Evolutionary conservation across 2,797 vertebrate genomes (phyloP).

Genomic region (Scomberomorus guttatus): DNA sequence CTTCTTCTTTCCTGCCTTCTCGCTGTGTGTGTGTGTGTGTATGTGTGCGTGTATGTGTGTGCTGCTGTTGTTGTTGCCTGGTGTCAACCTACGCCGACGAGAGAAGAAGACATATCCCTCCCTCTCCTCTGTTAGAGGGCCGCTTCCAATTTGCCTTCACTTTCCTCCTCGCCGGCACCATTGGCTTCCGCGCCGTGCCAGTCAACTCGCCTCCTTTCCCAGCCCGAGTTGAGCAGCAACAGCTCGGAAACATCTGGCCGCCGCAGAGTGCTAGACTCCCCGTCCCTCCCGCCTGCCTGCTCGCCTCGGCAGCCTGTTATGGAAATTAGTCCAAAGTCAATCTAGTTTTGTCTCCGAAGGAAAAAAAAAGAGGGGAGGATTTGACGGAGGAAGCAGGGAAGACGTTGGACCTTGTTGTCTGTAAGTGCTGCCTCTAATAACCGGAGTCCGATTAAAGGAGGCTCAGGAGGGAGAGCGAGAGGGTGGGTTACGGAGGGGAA

Average conservation of each 20-base stretch:
- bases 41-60: background rate
- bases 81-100: conserved; percentile 87
- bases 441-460: conserved; percentile 84
- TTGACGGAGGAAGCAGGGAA: conserved; percentile 80
- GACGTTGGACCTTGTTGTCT: conserved; percentile 85
- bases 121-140: conserved; percentile 80
- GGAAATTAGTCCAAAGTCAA: conserved; percentile 88
- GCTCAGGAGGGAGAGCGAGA: conserved; percentile 67
- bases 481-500: conserved; percentile 81
- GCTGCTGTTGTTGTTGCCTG: conserved; percentile 83
- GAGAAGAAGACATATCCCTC: conserved; percentile 85
- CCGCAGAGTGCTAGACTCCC: conserved; percentile 91
- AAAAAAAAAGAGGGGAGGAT: conserved; percentile 50
- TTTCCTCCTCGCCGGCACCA: conserved; percentile 81
- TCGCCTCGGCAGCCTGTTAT: conserved; percentile 86
- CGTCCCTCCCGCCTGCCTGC: conserved; percentile 80
- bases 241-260: conserved; percentile 96
- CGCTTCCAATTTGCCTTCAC: conserved; percentile 86
- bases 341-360: conserved; percentile 74
- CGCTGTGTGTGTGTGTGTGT: conserved; percentile 46
- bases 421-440: conserved; percentile 84
- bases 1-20: conserved; percentile 82
- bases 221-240: conserved; percentile 89
- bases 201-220: conserved; percentile 84
- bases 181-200: conserved; percentile 86